Percentiles rank a stretch among this genome's conserved stretches.
These are phyloP conservation scores for Globodera rostochiensis DNA, from an alignment of 1,140 invertebrate species.

Conservation along the genomic window DNA sequence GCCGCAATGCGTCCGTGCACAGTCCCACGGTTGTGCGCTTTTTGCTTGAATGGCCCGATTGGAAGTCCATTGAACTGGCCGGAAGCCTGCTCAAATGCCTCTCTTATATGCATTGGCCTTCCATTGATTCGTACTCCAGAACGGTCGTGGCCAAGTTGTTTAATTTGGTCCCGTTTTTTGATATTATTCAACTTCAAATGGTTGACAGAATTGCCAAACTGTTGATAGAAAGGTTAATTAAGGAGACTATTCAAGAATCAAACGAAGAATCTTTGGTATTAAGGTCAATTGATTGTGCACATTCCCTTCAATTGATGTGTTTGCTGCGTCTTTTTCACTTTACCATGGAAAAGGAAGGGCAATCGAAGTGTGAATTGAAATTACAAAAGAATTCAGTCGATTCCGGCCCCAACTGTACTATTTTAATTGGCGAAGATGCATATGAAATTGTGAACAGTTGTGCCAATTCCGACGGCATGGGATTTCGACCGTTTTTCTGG, in stretches of 20 bases:
- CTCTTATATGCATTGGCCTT: constrained; percentile 41
- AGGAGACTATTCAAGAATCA: not conserved
- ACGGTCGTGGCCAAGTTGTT: constrained; percentile 28
- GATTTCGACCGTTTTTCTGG: constrained; percentile 45
- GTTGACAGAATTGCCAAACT: constrained; percentile 20
- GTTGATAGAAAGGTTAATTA: constrained; percentile 20
- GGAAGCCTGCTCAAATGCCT: constrained; percentile 35
- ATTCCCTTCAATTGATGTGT: constrained; percentile 11
- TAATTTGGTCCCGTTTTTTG: constrained; percentile 23
- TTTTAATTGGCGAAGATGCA: constrained; percentile 15
- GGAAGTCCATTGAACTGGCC: constrained; percentile 26
- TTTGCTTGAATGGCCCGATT: constrained; percentile 32
- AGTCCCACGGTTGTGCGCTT: constrained; percentile 27
- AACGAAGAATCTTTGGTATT: not conserved
- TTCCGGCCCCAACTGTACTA: constrained; percentile 49
- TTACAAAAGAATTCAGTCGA: constrained; percentile 14
- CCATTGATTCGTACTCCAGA: constrained; percentile 26
- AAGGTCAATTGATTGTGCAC: constrained; percentile 5
- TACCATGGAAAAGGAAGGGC: not conserved
- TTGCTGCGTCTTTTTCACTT: not conserved
- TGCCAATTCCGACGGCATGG: constrained; percentile 39
- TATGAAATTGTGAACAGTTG: not conserved
- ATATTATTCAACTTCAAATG: constrained; percentile 23
- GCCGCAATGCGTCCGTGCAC: constrained; percentile 3
- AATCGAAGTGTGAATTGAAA: not conserved